phyloP scores from a whole-genome alignment of 2,113 vertebrate species.

The Prunella fulvescens region DNA sequence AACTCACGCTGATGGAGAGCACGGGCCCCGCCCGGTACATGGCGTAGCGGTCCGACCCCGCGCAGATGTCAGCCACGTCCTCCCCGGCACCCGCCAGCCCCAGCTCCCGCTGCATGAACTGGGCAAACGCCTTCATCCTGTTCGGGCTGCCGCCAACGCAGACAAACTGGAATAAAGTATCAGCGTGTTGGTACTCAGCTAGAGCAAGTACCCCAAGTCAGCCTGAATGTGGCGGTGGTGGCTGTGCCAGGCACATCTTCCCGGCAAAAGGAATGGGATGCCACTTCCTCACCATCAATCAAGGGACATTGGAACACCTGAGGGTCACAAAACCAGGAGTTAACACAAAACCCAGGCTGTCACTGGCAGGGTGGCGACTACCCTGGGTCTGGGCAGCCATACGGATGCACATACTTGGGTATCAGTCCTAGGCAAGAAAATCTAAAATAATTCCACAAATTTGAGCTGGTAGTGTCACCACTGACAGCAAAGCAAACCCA shows the following conservation, averaged over 20 bases:
- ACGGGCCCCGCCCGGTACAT: conserved; percentile 86
- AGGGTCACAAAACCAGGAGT: background rate
- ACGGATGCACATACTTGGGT: background rate
- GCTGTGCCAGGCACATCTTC: background rate
- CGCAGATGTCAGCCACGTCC: conserved; percentile 77
- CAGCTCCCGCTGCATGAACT: conserved; percentile 81
- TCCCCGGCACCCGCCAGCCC: conserved; percentile 59
- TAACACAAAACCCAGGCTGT: fast-evolving
- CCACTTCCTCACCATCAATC: fast-evolving
- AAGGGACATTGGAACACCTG: fast-evolving
- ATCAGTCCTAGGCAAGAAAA: background rate
- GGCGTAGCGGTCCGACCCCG: conserved; percentile 81
- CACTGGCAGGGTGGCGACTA: background rate
- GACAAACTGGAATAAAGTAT: conserved; percentile 73
- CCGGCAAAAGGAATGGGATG: fast-evolving
- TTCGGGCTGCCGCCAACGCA: conserved; percentile 84
- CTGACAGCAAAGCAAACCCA: conserved; percentile 45
- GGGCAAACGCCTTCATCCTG: conserved; percentile 85
- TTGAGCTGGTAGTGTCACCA: background rate
- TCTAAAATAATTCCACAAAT: conserved; percentile 25
- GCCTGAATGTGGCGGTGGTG: fast-evolving
- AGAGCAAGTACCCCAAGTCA: no score
- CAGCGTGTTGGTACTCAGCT: background rate
- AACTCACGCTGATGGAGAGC: conserved; percentile 83
- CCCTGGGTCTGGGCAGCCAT: background rate